Base-by-base conservation (phyloP, 1,140 invertebrate species). In the Megathymus violae region DNA sequence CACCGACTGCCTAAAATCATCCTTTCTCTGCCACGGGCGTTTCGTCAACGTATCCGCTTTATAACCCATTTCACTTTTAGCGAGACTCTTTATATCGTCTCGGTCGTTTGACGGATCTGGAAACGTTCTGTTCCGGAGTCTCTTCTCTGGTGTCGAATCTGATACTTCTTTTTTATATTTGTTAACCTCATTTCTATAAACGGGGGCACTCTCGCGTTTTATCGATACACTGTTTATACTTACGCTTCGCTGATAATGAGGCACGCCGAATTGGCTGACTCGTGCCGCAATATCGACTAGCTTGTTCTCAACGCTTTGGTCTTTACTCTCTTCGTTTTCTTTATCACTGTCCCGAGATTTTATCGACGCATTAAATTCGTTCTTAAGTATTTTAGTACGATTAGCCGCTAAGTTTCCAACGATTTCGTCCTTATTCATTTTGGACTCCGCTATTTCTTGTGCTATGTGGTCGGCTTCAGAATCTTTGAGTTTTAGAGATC, bases 401-500 rank as follows among this genome's bases (percentile, higher is more conserved):
- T 74, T 61, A 47, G 75, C 66, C 14, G 67, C 58, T 14, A 58
- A 51, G 16, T 91, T 73, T 50, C 89, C 63, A 43, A 52, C 41
- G 7, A 31, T 74, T 27, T 76, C 74, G 13, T 84, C 78, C 67
- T 83, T 75, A 62, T 71, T 69, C 46, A 85, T 71, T 43, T 82
- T 83, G 27, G 82, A 78, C 25, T 85, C 76, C 11, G 84, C 78
- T 48, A 93, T 92, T 62, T 93, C 92, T 64, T 93, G 90, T n/a
- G 89, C 89, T 19, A 93, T 74, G 17, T 89, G 83, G 48, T 93
- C 93, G n/a, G 91, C 92, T 67, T 95, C 94, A 4, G 80, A 82
- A 69, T 96, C 95, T 85, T 95, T 95, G 3, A 96, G 82, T 85
- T 96, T 96, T 0, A 96, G 86, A 1, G 95, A 96, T 54, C 95